Percentiles rank a stretch among this genome's conserved stretches.
Evolutionary conservation across 2,888 invertebrate species (phyloP).

Genomic region (Heliconius ismenius): DNA sequence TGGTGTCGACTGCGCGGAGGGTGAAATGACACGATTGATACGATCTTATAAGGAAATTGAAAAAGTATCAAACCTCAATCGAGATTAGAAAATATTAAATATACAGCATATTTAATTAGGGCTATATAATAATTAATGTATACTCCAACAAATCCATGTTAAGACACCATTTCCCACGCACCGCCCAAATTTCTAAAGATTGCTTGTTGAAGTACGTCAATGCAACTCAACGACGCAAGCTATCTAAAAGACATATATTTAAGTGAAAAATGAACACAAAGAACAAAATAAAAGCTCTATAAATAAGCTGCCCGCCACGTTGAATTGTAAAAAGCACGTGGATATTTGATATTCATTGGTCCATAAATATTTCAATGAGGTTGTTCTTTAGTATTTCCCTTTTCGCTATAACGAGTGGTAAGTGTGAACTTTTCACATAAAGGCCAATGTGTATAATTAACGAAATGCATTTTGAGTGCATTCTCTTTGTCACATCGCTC

Average conservation of each 20-base stretch:
- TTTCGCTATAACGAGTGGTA: not conserved
- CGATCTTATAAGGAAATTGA: not conserved
- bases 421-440: conserved; percentile 20
- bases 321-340: conserved; percentile 2
- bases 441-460: conserved; percentile 2
- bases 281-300: not conserved
- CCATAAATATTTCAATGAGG: conserved; percentile 10
- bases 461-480: conserved; percentile 5
- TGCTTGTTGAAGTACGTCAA: not conserved
- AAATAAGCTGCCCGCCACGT: not conserved
- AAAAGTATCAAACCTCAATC: not conserved
- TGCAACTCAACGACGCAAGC: not conserved
- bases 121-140: too few species aligned
- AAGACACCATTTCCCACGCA: not conserved
- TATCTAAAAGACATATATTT: not conserved
- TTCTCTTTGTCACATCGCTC: not conserved
- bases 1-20: not conserved
- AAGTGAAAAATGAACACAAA: not conserved
- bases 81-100: not conserved
- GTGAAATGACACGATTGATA: not conserved
- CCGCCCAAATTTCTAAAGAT: not conserved
- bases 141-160: not conserved
- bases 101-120: not conserved
- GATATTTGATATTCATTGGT: conserved; percentile 17
- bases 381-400: conserved; percentile 10